Evolutionary conservation across 2,888 invertebrate genomes (phyloP).

Genomic region (Gasteruption jaculator): DNA sequence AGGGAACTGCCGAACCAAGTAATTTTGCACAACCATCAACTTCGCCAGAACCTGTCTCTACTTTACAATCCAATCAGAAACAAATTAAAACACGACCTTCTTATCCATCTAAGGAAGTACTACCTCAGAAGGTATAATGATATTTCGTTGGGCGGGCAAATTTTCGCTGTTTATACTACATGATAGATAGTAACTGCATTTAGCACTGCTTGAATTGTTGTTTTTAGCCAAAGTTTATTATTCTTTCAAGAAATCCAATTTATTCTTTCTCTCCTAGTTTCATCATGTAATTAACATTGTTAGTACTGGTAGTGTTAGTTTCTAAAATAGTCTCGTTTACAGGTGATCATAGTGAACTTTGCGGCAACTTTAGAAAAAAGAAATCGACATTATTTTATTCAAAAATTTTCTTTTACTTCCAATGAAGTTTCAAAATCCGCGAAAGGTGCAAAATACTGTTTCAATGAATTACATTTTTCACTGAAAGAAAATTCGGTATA

Average conservation of each 20-base stretch:
- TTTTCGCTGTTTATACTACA: too few species aligned
- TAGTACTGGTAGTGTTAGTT: too few species aligned
- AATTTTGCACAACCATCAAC: conserved; percentile 49
- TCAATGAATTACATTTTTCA: too few species aligned
- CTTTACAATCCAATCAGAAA: conserved; percentile 55
- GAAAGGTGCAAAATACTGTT: not conserved
- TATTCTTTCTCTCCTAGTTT: not conserved
- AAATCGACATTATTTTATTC: conserved; percentile 4
- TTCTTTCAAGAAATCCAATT: conserved; percentile 5
- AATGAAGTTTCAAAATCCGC: conserved; percentile 6
- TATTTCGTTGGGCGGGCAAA: conserved; percentile 19
- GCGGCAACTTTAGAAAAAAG: conserved; percentile 6
- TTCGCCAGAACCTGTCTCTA: conserved; percentile 52
- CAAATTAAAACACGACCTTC: conserved; percentile 58
- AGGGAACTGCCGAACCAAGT: conserved; percentile 45
- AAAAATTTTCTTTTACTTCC: conserved; percentile 6
- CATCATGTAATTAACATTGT: conserved; percentile 11
- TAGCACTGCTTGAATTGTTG: conserved; percentile 45
- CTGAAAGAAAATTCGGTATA: too few species aligned
- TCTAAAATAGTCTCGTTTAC: too few species aligned
- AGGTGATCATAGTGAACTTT: not conserved
- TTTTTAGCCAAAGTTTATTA: not conserved
- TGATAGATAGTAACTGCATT: conserved; percentile 37
- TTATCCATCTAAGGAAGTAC: conserved; percentile 58
- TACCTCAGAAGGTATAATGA: conserved; percentile 46